Conservation (phyloP, 2,888 invertebrate genomes). For the Stenichneumon culpator region DNA sequence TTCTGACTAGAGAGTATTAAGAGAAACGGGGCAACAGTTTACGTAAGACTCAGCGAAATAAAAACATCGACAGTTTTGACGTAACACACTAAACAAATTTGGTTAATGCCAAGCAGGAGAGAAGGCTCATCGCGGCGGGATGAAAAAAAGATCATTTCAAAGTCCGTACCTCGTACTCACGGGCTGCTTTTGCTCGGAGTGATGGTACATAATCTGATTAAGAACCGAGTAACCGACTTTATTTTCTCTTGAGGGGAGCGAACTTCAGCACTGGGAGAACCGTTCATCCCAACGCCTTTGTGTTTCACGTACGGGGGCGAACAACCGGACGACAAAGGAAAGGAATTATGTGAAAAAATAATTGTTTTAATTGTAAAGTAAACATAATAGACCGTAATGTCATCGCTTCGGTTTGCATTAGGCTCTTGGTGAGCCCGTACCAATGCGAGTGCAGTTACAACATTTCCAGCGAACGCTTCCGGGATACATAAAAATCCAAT, state of each 20-base stretch:
- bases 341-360: neutral
- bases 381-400: neutral
- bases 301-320: neutral
- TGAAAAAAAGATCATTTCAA: conserved; percentile 46
- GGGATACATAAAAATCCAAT: neutral
- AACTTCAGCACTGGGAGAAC: neutral
- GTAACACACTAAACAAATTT: conserved; percentile 54
- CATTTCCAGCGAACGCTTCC: too few species aligned
- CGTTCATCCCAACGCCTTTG: neutral
- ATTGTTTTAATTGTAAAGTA: neutral
- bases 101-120: conserved; percentile 43
- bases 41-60: too few species aligned
- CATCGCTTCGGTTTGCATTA: too few species aligned
- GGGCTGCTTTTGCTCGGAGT: conserved; percentile 31
- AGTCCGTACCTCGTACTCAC: conserved; percentile 12
- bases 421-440: too few species aligned
- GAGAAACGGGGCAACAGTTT: too few species aligned
- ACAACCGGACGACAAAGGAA: neutral
- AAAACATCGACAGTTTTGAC: too few species aligned
- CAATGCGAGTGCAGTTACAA: too few species aligned
- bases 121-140: conserved; percentile 34
- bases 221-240: conserved; percentile 58
- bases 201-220: conserved; percentile 59
- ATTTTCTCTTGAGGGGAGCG: conserved; percentile 25
- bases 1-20: too few species aligned